Percentiles rank a stretch among this genome's conserved stretches.
Evolutionary conservation across 2,113 vertebrate species (phyloP).

Genomic region (Orientallactaga bullata): DNA sequence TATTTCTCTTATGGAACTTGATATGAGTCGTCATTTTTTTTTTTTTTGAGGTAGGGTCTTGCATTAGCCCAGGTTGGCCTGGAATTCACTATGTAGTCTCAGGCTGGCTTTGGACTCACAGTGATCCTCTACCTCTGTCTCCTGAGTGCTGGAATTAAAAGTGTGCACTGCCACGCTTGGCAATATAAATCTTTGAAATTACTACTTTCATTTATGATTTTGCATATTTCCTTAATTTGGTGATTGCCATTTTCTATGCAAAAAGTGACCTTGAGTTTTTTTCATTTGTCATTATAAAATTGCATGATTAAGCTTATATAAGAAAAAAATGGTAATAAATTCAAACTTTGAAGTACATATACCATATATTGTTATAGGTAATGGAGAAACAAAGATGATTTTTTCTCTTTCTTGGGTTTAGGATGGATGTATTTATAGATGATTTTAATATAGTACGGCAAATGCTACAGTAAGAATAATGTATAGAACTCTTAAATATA

Average conservation of each 20-base stretch:
- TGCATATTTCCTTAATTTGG: neutral
- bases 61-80: too few relatives aligned
- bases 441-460: neutral
- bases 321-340: conserved; percentile 15
- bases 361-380: neutral
- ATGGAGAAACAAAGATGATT: neutral
- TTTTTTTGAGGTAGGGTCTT: too few relatives aligned
- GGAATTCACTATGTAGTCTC: too few relatives aligned
- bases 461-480: neutral
- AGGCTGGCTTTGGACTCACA: too few relatives aligned
- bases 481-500: neutral
- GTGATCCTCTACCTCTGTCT: too few relatives aligned
- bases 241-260: neutral
- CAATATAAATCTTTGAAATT: neutral
- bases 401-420: neutral
- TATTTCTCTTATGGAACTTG: conserved; percentile 37
- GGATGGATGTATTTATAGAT: neutral
- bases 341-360: neutral
- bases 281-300: conserved; percentile 15
- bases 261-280: neutral
- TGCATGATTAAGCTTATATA: neutral
- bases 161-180: too few relatives aligned
- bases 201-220: conserved; percentile 40
- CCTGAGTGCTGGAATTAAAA: too few relatives aligned
- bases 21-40: too few relatives aligned